phyloP scores from a whole-genome alignment of 2,888 invertebrate genomes.

The Seira sanloemensis region DNA sequence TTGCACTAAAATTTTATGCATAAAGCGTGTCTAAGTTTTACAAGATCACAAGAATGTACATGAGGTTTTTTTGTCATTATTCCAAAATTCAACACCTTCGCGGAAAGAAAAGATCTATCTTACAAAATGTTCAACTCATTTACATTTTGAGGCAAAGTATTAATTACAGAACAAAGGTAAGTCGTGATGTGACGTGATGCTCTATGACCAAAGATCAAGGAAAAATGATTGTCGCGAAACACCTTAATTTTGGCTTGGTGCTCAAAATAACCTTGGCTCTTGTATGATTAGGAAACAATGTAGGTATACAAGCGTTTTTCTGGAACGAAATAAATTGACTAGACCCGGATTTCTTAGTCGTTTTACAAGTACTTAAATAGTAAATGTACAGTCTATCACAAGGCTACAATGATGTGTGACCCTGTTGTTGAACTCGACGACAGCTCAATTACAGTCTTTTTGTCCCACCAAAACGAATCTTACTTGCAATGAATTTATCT shows the following conservation, averaged over 20 bases:
- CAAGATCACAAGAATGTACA: background rate
- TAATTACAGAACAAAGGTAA: too few species aligned
- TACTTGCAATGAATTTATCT: background rate
- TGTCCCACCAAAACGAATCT: background rate
- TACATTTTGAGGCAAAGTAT: too few species aligned
- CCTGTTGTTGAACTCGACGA: background rate
- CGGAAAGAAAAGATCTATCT: too few species aligned
- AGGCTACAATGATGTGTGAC: background rate
- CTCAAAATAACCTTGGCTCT: too few species aligned
- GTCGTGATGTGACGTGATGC: too few species aligned
- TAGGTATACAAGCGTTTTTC: background rate
- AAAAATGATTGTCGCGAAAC: too few species aligned
- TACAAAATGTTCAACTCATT: conserved; percentile 9
- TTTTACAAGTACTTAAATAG: background rate
- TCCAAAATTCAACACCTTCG: too few species aligned
- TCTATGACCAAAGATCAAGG: too few species aligned
- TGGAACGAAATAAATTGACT: background rate
- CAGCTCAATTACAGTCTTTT: background rate
- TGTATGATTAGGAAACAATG: too few species aligned
- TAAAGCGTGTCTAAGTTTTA: background rate
- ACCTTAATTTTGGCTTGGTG: too few species aligned
- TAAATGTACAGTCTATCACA: background rate
- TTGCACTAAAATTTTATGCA: background rate
- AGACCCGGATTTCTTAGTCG: background rate
- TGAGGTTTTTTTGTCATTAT: too few species aligned